These are phyloP conservation scores for Galaxias olidus DNA, from an alignment of 2,797 vertebrate species.

Conservation along the genomic window DNA sequence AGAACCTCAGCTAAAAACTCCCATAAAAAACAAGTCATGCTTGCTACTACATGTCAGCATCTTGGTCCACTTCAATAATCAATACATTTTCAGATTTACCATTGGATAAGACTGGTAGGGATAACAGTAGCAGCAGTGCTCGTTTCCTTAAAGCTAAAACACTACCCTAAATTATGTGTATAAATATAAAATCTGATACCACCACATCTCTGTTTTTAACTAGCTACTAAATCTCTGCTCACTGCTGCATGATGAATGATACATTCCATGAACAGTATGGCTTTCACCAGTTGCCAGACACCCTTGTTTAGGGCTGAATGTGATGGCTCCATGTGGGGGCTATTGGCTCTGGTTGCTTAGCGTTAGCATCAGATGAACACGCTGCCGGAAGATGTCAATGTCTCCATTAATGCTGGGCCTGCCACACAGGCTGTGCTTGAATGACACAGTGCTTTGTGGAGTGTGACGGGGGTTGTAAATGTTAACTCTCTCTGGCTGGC, in stretches of 20 bases:
- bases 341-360: conserved; percentile 69
- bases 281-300: conserved; percentile 53
- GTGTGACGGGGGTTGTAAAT: conserved; percentile 76
- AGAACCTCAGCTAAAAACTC: conserved; percentile 42
- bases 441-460: conserved; percentile 74
- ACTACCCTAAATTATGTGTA: too few species aligned
- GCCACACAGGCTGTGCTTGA: conserved; percentile 72
- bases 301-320: conserved; percentile 54
- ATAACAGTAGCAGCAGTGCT: conserved; percentile 46
- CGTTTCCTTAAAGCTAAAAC: conserved; percentile 10
- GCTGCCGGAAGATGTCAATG: conserved; percentile 76
- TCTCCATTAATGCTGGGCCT: conserved; percentile 77
- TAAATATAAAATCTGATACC: conserved; percentile 34
- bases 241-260: conserved; percentile 60
- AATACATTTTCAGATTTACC: conserved; percentile 34
- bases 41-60: conserved; percentile 58
- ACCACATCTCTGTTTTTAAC: conserved; percentile 42
- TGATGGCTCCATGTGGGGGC: conserved; percentile 61
- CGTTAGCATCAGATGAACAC: conserved; percentile 77
- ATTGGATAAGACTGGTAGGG: conserved; percentile 37
- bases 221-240: conserved; percentile 56
- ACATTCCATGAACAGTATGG: conserved; percentile 27
- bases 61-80: conserved; percentile 57
- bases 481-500: conserved; percentile 70
- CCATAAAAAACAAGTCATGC: conserved; percentile 53